Conservation (phyloP, 2,888 invertebrate species). For the Plutella xylostella region DNA sequence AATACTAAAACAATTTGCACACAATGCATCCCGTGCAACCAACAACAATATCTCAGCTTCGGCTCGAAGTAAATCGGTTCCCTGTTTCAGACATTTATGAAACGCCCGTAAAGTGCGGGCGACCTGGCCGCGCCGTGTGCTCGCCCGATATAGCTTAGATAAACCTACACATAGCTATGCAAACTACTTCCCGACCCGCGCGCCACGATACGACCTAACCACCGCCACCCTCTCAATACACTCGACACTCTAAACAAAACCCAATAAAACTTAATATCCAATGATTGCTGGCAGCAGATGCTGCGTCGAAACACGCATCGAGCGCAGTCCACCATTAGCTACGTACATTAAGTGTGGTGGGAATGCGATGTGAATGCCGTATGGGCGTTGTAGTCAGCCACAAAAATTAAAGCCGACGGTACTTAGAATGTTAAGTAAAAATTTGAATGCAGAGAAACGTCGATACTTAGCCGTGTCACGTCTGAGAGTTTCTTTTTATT, state of each 20-base stretch:
- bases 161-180: slow-evolving; percentile 60
- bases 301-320: too few species aligned
- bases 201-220: neutral
- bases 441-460: slow-evolving; percentile 48
- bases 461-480: slow-evolving; percentile 47
- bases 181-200: slow-evolving; percentile 43
- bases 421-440: slow-evolving; percentile 60
- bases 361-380: slow-evolving; percentile 56
- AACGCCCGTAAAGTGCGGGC: slow-evolving; percentile 22
- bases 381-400: slow-evolving; percentile 50
- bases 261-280: neutral
- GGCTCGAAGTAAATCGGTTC: slow-evolving; percentile 20
- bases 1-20: too few species aligned
- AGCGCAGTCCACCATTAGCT: slow-evolving; percentile 48
- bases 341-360: slow-evolving; percentile 50
- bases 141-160: slow-evolving; percentile 56
- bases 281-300: too few species aligned
- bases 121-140: slow-evolving; percentile 37
- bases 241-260: neutral
- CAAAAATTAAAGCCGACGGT: slow-evolving; percentile 53
- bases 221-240: neutral
- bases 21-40: too few species aligned
- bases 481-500: slow-evolving; percentile 30
- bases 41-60: too few species aligned
- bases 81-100: slow-evolving; percentile 36